Conservation (phyloP, 2,113 vertebrate genomes). For the Galeopterus variegatus region DNA sequence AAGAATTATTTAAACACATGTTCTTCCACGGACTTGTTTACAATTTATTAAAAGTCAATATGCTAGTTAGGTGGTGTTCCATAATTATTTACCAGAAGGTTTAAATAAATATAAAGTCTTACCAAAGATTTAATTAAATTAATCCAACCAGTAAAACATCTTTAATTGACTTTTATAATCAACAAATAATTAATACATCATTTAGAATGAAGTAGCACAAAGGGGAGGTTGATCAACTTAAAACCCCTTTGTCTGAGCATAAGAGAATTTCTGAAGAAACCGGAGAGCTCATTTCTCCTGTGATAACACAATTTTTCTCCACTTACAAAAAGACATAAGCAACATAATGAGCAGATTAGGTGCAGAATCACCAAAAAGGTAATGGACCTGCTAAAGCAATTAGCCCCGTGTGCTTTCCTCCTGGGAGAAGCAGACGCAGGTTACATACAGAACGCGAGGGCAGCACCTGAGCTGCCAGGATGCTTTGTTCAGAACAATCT, state of each 20-base stretch:
- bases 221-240: conserved; percentile 54
- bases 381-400: background rate
- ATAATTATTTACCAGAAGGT: conserved; percentile 15
- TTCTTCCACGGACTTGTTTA: background rate
- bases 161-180: conserved; percentile 66
- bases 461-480: background rate
- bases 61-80: background rate
- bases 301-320: conserved; percentile 56
- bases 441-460: background rate
- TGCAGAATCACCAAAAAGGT: background rate
- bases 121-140: conserved; percentile 52
- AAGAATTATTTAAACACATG: conserved; percentile 40
- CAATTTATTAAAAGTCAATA: conserved; percentile 20
- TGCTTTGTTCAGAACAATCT: background rate
- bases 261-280: conserved; percentile 69
- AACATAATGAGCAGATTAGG: background rate
- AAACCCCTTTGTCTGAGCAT: conserved; percentile 62
- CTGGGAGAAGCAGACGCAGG: background rate
- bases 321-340: conserved; percentile 35
- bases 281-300: conserved; percentile 50
- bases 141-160: conserved; percentile 26
- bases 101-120: conserved; percentile 57
- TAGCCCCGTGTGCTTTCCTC: background rate
- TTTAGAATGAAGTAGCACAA: conserved; percentile 48
- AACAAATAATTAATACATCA: background rate